These are phyloP conservation scores for Clunio marinus DNA, from an alignment of 2,888 invertebrate species.

Conservation along the genomic window DNA sequence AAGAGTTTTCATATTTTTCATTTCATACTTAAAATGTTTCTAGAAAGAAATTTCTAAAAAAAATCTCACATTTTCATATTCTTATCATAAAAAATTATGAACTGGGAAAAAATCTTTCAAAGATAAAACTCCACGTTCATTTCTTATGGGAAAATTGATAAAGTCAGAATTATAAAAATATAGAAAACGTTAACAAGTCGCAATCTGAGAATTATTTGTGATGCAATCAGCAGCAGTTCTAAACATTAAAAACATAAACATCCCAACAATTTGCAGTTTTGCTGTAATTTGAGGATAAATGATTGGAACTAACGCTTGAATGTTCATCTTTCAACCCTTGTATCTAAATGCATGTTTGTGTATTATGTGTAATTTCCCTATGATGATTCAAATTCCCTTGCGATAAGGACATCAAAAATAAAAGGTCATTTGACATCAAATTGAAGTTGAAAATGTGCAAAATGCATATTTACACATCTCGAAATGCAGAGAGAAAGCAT, in stretches of 20 bases:
- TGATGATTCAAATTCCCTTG: constrained; percentile 22
- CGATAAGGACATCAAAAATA: constrained; percentile 27
- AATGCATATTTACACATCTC: constrained; percentile 16
- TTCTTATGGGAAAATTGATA: neutral
- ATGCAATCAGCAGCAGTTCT: no score
- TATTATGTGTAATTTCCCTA: constrained; percentile 12
- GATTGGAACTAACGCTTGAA: constrained; percentile 33
- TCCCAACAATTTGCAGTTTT: constrained; percentile 16
- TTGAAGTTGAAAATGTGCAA: neutral
- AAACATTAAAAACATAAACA: neutral
- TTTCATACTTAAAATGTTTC: no score
- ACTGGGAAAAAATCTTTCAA: neutral
- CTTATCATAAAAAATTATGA: neutral
- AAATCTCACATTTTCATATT: constrained; percentile 3
- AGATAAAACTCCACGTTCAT: neutral
- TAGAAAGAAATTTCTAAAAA: no score
- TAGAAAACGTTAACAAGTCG: no score
- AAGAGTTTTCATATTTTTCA: no score
- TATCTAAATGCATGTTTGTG: neutral
- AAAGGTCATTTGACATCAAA: constrained; percentile 33
- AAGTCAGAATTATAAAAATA: no score
- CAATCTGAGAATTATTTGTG: no score
- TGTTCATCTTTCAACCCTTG: neutral
- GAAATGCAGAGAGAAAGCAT: neutral
- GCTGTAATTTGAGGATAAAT: constrained; percentile 39